A percentile compares a stretch with the other conserved stretches of the same genome.
Evolutionary conservation across 2,797 vertebrate species (phyloP).

Genomic region (Rhabdomys pumilio): DNA sequence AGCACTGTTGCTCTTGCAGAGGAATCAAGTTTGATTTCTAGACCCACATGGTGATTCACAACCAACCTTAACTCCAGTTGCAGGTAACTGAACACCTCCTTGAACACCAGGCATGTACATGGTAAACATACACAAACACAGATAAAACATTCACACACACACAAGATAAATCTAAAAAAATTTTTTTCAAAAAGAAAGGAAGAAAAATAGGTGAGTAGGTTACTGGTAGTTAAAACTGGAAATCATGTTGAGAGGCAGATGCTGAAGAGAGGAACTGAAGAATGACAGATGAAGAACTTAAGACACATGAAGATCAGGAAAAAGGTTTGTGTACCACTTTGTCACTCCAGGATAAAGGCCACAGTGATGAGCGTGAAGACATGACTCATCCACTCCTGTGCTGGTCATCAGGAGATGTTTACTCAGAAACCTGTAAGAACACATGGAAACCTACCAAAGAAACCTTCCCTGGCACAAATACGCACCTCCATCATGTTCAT

Average conservation of each 20-base stretch:
- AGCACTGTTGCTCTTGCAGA: background rate
- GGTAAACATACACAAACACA: background rate
- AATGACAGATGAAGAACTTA: background rate
- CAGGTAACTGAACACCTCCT: background rate
- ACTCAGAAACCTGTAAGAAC: background rate
- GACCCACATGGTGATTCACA: background rate
- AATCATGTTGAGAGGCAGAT: background rate
- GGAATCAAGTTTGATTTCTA: background rate
- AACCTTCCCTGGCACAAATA: background rate
- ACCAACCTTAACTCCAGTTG: background rate
- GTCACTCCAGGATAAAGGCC: background rate
- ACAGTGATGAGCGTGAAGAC: background rate
- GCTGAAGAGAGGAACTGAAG: background rate
- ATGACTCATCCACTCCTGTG: background rate
- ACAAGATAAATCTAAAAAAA: background rate
- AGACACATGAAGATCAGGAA: background rate
- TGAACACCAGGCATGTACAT: background rate
- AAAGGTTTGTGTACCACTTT: background rate
- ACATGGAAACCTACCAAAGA: background rate
- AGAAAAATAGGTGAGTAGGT: conserved; percentile 5
- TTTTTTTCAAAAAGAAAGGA: background rate
- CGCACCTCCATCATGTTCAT: no score
- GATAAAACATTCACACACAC: background rate
- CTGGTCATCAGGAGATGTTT: background rate
- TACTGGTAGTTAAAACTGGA: background rate